Conservation (phyloP, 2,113 vertebrate genomes). For the Micromys minutus region DNA sequence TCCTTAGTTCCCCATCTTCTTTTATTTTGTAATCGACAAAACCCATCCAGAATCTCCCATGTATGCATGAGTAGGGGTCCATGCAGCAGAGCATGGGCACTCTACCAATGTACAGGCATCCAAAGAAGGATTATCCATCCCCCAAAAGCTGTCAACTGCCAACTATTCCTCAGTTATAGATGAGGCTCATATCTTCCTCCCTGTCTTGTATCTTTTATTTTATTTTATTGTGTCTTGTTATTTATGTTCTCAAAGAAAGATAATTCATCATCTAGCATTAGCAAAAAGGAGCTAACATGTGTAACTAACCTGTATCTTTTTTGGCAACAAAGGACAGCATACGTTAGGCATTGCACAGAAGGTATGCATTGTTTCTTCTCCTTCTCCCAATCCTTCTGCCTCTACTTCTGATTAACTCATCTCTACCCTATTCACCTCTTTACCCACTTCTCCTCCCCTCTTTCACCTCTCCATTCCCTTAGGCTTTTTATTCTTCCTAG, state of each 20-base stretch:
- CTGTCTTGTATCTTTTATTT: no score
- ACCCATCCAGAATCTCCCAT: neutral
- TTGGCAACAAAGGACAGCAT: neutral
- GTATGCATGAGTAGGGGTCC: neutral
- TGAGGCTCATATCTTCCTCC: neutral
- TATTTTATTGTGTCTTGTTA: neutral
- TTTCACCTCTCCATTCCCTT: no score
- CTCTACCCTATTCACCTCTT: no score
- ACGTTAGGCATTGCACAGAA: neutral
- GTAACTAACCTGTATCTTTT: neutral
- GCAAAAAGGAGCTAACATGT: neutral
- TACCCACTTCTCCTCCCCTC: no score
- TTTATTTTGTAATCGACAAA: neutral
- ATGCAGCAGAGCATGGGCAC: neutral
- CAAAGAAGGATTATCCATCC: neutral
- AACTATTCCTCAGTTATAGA: no score
- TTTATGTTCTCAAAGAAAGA: neutral
- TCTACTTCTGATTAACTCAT: neutral
- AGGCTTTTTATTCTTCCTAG: neutral
- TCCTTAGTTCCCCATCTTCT: neutral
- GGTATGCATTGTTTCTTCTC: neutral
- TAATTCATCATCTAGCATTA: neutral
- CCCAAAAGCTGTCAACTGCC: neutral
- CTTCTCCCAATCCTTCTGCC: neutral
- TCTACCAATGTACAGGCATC: no score